Evolutionary conservation across 2,888 invertebrate species (phyloP), one percentile per base, ranked within the genome.

Genomic region (Drosophila fulvimacula): DNA sequence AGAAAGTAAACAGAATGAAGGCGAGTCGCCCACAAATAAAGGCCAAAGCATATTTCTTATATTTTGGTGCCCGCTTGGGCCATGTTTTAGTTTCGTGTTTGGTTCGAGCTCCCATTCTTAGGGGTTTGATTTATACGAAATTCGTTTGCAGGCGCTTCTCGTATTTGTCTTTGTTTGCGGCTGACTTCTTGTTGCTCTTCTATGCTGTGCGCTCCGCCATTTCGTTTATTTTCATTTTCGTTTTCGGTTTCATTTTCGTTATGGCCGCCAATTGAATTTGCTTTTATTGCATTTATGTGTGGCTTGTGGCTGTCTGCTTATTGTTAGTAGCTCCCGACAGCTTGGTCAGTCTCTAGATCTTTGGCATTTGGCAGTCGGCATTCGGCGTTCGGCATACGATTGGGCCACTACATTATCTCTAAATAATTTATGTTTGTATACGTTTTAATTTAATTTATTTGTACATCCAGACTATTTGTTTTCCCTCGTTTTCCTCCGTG

Each of bases 401-500:
- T 64, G 58, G 48, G 36, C 69, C 69, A 85, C 83, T 85, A 82
- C 82, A 85, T 88, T 85, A 85, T 88, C 88, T 88, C 88, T 85
- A 88, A 85, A 85, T 88, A 85, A 85, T 88, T 85, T 88, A 84
- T 84, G 83, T 83, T 84, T 83, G 83, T 82, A 82, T 82, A 85
- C 86, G 85, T 85, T 88, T 88, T 85, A 85, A 85, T 85, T 85
- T 85, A 81, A 85, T 85, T 85, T 85, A 85, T 88, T 85, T 84
- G 80, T 60, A 66, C 82, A 79, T 51, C 44, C 75, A 56, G 75
- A 73, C 81, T 83, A 86, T 83, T 83, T 87, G 82, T 79, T 65
- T 39, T 39, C 44, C 9, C 17, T 21, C 36, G 36, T 10, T 71
- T 68, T 72, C 60, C 56, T 51, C 60, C 61, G 52, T 46, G 42